Evolutionary conservation across 2,888 invertebrate species (phyloP), one percentile per base, ranked within the genome.

Genomic region (Eumacrocentrus americanus): DNA sequence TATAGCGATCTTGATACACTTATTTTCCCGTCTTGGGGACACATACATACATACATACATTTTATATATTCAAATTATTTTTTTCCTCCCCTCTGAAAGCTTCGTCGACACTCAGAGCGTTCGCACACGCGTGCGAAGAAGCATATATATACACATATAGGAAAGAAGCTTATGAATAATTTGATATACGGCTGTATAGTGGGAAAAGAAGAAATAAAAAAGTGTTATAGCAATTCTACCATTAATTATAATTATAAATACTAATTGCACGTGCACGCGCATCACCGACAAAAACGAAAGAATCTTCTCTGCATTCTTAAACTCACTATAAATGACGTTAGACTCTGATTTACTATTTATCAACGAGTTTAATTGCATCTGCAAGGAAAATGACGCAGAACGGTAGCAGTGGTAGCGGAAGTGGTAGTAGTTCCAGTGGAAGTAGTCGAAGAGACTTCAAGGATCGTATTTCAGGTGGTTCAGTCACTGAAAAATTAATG

Each of bases 361-460:
- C 14, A 25, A 12, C 11, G 5, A 54, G 18, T 34, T 22, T n/a
- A 16, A 9, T 47, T 38, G 46, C 35, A 29, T 11, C 9, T 29
- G 25, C 34, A 35, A 38, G 16, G 38, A 68, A 22, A 60, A 75
- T 77, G 75, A 76, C 75, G 62, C 77, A 77, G 63, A 74, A 72
- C 55, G 74, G 74, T 58, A 77, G 75, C 57, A 73, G 76, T 56
- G 73, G 74, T 34, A 73, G 73, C 58, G 75, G 72, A 47, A 76
- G 76, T 63, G 73, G 72, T 47, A 75, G 74, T 60, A 76, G 74
- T 60, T 69, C 71, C 5, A 73, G 74, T 56, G 72, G 75, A 23
- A 72, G 66, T 50, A 63, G 70, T 50, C 71, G 69, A 51, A 68
- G 66, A 3, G 71, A 72, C 22, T 70, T 75, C 22, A 72, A 74